Conservation (phyloP, 2,888 invertebrate species). For the Scaptomyza caliginosa region DNA sequence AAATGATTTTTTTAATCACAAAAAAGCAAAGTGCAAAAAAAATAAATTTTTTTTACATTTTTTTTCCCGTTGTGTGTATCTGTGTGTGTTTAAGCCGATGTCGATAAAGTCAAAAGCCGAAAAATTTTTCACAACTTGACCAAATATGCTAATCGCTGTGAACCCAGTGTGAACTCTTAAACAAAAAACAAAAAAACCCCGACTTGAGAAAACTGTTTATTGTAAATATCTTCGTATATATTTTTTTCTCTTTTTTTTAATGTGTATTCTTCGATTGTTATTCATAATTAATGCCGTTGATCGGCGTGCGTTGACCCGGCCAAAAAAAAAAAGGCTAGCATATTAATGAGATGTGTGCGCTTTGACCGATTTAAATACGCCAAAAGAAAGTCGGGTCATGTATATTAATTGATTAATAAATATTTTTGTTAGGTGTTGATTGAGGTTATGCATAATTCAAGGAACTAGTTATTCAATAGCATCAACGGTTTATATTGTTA, state of each 20-base stretch:
- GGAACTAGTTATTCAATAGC: slow-evolving; percentile 18
- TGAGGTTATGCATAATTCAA: neutral
- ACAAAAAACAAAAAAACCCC: neutral
- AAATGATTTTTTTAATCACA: slow-evolving; percentile 67
- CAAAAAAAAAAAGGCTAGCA: slow-evolving; percentile 14
- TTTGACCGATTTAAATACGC: slow-evolving; percentile 56
- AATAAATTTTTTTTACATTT: slow-evolving; percentile 64
- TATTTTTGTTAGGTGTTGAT: neutral
- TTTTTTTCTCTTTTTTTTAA: slow-evolving; percentile 16
- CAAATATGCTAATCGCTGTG: slow-evolving; percentile 28
- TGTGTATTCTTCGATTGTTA: slow-evolving; percentile 14
- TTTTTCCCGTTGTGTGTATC: slow-evolving; percentile 52
- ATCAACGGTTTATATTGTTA: slow-evolving; percentile 18
- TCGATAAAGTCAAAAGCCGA: neutral
- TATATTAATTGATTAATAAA: slow-evolving; percentile 18
- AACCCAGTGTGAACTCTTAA: slow-evolving; percentile 35
- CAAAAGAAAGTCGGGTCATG: slow-evolving; percentile 37
- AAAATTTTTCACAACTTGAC: neutral
- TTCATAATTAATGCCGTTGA: slow-evolving; percentile 33
- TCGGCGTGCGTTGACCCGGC: slow-evolving; percentile 53
- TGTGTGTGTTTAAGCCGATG: slow-evolving; percentile 49
- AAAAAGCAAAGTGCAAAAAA: slow-evolving; percentile 36
- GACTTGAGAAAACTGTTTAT: slow-evolving; percentile 9
- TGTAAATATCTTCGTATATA: slow-evolving; percentile 17
- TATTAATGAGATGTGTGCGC: slow-evolving; percentile 51